Evolutionary conservation across 2,113 vertebrate species (phyloP), one percentile per base, ranked within the genome.

Genomic region (Corythornis cristatus): DNA sequence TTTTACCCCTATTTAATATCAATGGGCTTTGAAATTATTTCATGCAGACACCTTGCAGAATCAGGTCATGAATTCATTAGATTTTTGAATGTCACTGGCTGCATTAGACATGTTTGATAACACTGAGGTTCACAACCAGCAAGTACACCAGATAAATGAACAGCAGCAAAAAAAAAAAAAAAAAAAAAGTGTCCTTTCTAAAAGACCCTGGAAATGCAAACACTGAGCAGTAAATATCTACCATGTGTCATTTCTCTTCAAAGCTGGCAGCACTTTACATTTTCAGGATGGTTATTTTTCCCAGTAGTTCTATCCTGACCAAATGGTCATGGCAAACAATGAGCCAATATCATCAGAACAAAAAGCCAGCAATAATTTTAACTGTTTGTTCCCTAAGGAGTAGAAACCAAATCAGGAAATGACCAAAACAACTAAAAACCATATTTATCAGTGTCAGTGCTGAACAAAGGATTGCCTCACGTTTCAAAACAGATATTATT

Each of bases 221-320:
- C 77, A 86, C 23, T 54, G 53, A 95, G 94, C 45, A 83, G 61
- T 53, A 90, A 91, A 95, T 85, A 90, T 60, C 33, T 56, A 78
- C 51, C 0, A 0, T 71, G 80, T 86, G 61, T 68, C 71, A 86
- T 90, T 92, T 90, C 83, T 84, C 86, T 88, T 61, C 79, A 89
- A 90, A 86, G 25, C 61, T 94, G 93, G 95, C 76, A 90, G 86
- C 40, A 33, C 33, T 95, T 88, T 58, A 19, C 78, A 79, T 95
- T 93, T 92, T 96, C 66, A 84, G 71, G 80, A 76, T 90, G 77
- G 73, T 92, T 95, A 93, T 96, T 95, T 93, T 86, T 93, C 88
- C 93, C 80, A 86, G 45, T 84, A 68, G 92, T 51, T 96, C 54
- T 58, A 95, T 95, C 62, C 66, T 72, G 80, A 95, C 83, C 93